Percentiles rank a stretch among this genome's conserved stretches.
phyloP scores from a whole-genome alignment of 2,797 vertebrate species.

The Potorous gilbertii region DNA sequence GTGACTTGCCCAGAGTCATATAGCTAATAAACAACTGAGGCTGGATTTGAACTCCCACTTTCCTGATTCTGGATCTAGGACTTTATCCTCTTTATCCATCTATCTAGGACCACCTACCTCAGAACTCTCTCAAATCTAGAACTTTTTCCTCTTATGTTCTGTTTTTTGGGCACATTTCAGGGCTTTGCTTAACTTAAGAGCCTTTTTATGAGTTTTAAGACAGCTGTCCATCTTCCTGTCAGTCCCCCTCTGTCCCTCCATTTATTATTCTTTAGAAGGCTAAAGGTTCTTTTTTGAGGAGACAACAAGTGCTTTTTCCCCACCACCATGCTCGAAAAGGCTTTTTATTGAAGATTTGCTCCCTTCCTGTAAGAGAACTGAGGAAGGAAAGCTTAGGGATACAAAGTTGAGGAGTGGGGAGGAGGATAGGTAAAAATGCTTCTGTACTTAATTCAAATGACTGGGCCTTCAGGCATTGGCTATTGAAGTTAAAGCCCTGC shows the following conservation, averaged over 20 bases:
- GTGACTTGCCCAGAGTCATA: not conserved
- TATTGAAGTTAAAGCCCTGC: not conserved
- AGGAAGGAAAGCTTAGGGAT: slow-evolving; percentile 14
- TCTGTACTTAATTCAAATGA: slow-evolving; percentile 20
- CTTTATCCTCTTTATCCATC: not conserved
- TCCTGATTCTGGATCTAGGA: not conserved
- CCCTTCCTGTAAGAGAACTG: slow-evolving; percentile 37
- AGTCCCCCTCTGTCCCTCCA: slow-evolving; percentile 40
- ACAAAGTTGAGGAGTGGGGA: not conserved
- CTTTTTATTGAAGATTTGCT: slow-evolving; percentile 46
- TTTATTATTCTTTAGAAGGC: slow-evolving; percentile 61
- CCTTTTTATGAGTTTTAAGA: slow-evolving; percentile 70
- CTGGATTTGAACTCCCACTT: not conserved
- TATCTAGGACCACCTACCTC: not conserved
- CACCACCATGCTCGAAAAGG: slow-evolving; percentile 43
- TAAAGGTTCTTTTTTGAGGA: slow-evolving; percentile 69
- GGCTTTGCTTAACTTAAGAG: slow-evolving; percentile 66
- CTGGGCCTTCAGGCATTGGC: slow-evolving; percentile 41
- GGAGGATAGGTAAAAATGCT: slow-evolving; percentile 40
- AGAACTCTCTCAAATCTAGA: not conserved
- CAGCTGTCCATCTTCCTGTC: not conserved
- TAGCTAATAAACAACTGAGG: not conserved
- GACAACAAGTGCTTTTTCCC: slow-evolving; percentile 11
- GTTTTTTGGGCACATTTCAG: slow-evolving; percentile 4
- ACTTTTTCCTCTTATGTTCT: not conserved